Percentiles rank a stretch among this genome's conserved stretches.
Evolutionary conservation across 2,888 invertebrate genomes (phyloP).

Genomic region (Apocheima hispidaria): DNA sequence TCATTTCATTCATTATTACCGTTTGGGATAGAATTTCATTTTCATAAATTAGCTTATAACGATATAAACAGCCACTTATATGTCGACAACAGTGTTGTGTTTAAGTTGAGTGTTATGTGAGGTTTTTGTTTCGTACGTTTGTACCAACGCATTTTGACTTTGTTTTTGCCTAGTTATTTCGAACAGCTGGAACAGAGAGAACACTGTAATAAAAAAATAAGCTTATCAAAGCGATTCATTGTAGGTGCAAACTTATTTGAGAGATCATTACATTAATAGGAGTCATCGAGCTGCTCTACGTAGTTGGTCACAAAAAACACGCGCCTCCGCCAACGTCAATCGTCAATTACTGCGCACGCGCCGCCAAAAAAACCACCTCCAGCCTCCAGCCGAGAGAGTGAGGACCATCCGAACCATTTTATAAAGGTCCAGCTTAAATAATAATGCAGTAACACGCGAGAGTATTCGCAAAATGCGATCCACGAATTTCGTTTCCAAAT

Average conservation of each 20-base stretch:
- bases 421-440: conserved; percentile 81
- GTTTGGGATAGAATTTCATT: conserved; percentile 26
- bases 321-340: conserved; percentile 57
- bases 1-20: conserved; percentile 50
- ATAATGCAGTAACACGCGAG: conserved; percentile 86
- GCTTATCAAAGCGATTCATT: conserved; percentile 13
- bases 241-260: conserved; percentile 28
- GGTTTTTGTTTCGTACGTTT: not conserved
- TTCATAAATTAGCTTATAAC: conserved; percentile 26
- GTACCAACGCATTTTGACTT: not conserved
- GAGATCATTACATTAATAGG: conserved; percentile 51
- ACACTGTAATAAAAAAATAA: not conserved
- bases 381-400: conserved; percentile 45
- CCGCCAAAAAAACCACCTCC: conserved; percentile 73
- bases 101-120: conserved; percentile 3
- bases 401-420: conserved; percentile 77
- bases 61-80: conserved; percentile 20
- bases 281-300: conserved; percentile 54
- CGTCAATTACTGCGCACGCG: conserved; percentile 84
- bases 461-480: conserved; percentile 84
- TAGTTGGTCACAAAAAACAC: conserved; percentile 60
- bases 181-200: not conserved
- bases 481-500: conserved; percentile 83
- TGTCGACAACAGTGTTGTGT: conserved; percentile 14
- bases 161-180: not conserved